Evolutionary conservation across 2,888 invertebrate species (phyloP).

Genomic region (Scaptomyza polygonia): DNA sequence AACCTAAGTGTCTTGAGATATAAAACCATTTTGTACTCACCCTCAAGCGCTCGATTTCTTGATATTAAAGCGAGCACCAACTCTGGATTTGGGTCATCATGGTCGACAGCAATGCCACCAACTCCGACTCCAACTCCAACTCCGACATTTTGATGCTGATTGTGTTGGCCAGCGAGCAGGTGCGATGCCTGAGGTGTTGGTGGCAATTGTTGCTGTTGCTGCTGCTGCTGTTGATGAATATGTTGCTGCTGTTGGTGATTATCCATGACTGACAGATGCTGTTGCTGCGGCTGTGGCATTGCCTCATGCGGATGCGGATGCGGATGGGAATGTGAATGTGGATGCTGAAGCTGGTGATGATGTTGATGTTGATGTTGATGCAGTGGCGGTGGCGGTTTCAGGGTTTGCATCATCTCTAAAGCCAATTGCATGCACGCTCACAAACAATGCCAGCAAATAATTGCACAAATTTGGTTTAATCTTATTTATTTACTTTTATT

Average conservation of each 20-base stretch:
- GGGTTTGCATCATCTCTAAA: slow-evolving; percentile 83
- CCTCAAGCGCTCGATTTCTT: slow-evolving; percentile 95
- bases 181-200: slow-evolving; percentile 72
- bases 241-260: slow-evolving; percentile 67
- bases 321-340: slow-evolving; percentile 30
- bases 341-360: slow-evolving; percentile 49
- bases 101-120: slow-evolving; percentile 58
- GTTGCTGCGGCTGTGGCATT: slow-evolving; percentile 39
- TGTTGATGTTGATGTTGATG: slow-evolving; percentile 67
- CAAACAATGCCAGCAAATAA: slow-evolving; percentile 16
- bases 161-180: slow-evolving; percentile 66
- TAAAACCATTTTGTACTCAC: slow-evolving; percentile 85
- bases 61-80: slow-evolving; percentile 93
- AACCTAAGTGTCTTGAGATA: slow-evolving; percentile 14
- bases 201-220: slow-evolving; percentile 73
- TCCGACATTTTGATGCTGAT: slow-evolving; percentile 46
- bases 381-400: slow-evolving; percentile 81
- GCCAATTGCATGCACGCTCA: slow-evolving; percentile 69
- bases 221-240: slow-evolving; percentile 62
- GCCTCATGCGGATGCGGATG: slow-evolving; percentile 11
- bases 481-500: neutral
- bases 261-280: slow-evolving; percentile 77
- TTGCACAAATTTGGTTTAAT: slow-evolving; percentile 16
- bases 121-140: slow-evolving; percentile 26
- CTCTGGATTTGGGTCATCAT: slow-evolving; percentile 90